A percentile compares a stretch with the other conserved stretches of the same genome.
phyloP scores from a whole-genome alignment of 1,140 invertebrate species.

The Cotesia chilonis region DNA sequence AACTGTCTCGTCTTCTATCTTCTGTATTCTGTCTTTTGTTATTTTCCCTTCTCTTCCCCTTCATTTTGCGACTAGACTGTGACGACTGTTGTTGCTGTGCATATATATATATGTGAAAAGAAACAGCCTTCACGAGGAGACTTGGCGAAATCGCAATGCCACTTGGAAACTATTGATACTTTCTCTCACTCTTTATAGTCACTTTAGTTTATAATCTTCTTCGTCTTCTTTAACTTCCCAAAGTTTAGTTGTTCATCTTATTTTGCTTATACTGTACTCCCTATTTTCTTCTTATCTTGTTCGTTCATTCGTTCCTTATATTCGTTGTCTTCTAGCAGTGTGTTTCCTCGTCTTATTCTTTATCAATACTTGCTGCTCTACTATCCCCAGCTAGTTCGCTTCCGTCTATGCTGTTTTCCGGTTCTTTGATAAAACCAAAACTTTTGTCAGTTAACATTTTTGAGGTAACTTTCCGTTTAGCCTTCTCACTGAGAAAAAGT shows the following conservation, averaged over 20 bases:
- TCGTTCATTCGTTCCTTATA: conserved; percentile 27
- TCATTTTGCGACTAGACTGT: background rate
- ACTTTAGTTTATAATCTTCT: background rate
- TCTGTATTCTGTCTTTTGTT: background rate
- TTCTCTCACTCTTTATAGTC: conserved; percentile 18
- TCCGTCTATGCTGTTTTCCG: conserved; percentile 33
- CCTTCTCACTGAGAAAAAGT: background rate
- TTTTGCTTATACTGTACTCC: background rate
- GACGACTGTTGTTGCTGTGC: conserved; percentile 1
- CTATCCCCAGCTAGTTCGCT: conserved; percentile 11
- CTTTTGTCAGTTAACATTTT: conserved; percentile 21
- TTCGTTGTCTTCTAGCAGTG: conserved; percentile 6
- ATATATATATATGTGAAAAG: no score
- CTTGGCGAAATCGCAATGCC: conserved; percentile 45
- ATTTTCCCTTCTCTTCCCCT: conserved; percentile 17
- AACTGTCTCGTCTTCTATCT: conserved; percentile 46
- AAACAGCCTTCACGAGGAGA: conserved; percentile 16
- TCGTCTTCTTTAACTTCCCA: conserved; percentile 19
- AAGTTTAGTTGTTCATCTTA: no score
- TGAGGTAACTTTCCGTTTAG: conserved; percentile 25
- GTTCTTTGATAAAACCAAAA: conserved; percentile 29
- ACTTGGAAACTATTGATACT: conserved; percentile 41
- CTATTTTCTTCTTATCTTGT: conserved; percentile 14
- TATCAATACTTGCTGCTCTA: background rate
- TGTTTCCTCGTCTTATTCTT: background rate